A percentile compares a stretch with the other conserved stretches of the same genome.
Evolutionary conservation across 2,888 invertebrate genomes (phyloP).

Genomic region (Odontothrips loti): DNA sequence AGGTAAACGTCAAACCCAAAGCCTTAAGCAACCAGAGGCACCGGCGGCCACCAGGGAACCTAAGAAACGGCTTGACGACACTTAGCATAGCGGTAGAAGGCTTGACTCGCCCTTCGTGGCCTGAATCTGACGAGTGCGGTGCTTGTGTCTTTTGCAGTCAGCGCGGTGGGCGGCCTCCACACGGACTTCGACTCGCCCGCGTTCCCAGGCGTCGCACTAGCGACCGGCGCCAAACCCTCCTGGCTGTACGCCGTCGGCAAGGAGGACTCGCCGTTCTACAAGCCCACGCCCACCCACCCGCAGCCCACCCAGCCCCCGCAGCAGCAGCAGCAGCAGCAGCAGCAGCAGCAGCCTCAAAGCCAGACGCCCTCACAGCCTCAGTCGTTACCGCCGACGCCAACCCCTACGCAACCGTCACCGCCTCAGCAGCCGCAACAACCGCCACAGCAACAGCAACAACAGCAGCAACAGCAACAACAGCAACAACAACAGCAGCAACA

Average conservation of each 20-base stretch:
- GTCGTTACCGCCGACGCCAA: conserved; percentile 28
- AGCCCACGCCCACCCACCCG: neutral
- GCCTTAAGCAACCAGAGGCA: neutral
- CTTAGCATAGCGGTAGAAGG: neutral
- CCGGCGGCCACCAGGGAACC: conserved; percentile 41
- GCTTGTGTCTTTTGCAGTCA: neutral
- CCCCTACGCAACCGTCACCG: conserved; percentile 34
- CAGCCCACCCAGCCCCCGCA: neutral
- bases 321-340: neutral
- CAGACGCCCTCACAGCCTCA: neutral
- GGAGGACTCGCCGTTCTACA: conserved; percentile 7
- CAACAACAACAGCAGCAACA: conserved; percentile 27
- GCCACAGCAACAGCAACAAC: neutral
- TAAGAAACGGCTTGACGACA: neutral
- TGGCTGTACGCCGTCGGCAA: conserved; percentile 10
- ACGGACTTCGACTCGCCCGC: conserved; percentile 9
- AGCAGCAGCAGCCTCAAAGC: neutral
- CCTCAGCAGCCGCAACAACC: conserved; percentile 15
- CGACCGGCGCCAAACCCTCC: neutral
- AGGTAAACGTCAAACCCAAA: neutral
- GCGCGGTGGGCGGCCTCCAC: neutral
- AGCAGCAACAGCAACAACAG: conserved; percentile 30
- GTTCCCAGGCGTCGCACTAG: neutral
- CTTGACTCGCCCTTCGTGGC: no score
- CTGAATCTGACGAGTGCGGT: no score